Evolutionary conservation across 2,888 invertebrate genomes (phyloP), one percentile per base, ranked within the genome.

Genomic region (Priocnemis perturbator): DNA sequence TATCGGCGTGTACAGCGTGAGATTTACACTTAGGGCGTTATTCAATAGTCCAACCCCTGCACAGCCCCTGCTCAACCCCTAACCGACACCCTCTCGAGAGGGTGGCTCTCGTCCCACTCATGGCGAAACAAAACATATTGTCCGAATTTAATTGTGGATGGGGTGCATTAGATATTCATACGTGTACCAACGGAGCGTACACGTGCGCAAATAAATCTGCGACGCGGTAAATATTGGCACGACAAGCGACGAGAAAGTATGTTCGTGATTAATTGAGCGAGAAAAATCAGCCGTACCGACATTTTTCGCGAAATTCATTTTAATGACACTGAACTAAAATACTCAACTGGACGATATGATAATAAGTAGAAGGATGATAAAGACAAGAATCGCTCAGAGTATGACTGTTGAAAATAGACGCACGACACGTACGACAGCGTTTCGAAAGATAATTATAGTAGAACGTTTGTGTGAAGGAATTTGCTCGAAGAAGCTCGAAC

Each of bases 41-140:
- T 83, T 81, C 73, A 84, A 76, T 62, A 37, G 37, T 3, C 37
- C 37, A 37, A 69, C 57, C 73, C 37, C 37, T 37, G 7, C 11
- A 9, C 37, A 1, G 4, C 68, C 69, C 64, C 73, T 67, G 65
- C 67, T 71, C 66, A 71, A 65, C 64, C 64, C 60, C 63, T 71
- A n/a, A 20, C 55, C 23, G 55, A 23, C 21, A 26, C 55, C 26
- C 15, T 55, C 37, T 37, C 37, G 37, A 11, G 37, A 37, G 37
- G 37, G 37, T 20, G 50, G 50, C 20, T 7, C 50, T 50, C 50
- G 37, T 37, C 37, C 37, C 37, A 37, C 37, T 37, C 37, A 11
- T 23, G 21, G 23, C 85, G 85, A 88, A 88, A 88, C 88, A 88
- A 88, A 88, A 88, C 88, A 88, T 88, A 88, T 88, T 88, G 88